Base-by-base conservation (phyloP, 2,888 invertebrate species). In the Ganaspis brasiliensis region DNA sequence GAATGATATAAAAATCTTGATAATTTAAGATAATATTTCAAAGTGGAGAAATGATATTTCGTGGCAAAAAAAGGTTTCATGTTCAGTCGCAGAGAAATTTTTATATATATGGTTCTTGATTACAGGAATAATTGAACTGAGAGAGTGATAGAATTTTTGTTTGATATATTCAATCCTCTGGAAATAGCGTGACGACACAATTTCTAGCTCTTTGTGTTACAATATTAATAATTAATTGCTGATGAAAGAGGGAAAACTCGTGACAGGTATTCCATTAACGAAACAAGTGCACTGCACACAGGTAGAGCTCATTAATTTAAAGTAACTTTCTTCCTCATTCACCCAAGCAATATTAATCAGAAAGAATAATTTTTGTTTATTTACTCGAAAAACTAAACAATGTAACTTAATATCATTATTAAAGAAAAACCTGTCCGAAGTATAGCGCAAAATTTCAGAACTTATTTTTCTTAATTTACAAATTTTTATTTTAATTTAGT, bases 181-280 rank as follows among this genome's bases (percentile, higher is more conserved):
- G 12, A 74, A 14, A 75, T 71, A 24, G 26, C 26, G 35, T 37
- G 56, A 45, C 26, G 26, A 74, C 37, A 26, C 56, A 8, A 24
- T 35, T 31, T 45, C 31, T 49, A 49, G 16, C 49, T 31, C 26
- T 37, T 61, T 61, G 6, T 37, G 19, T 10, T 14, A 1, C 19
- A 61, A 35, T 61, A 37, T 37, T 61, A 37, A 40, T 61, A 40
- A 63, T 40, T 63, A 14, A 63, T 12, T 63, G 21, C 40, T 45
- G 40, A 40, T 45, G 63, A 45, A 63, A 40, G 24, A 21, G 63
- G 37, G 1, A 63, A 63, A 45, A 63, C 77, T 61, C 61, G 52
- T 74, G 79, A 81, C 76, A 73, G 70, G 74, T 79, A 80, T 61
- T 76, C 78, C 74, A 75, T 79, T 83, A 83, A 24, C 63, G 40